Evolutionary conservation across 2,888 invertebrate genomes (phyloP).

Genomic region (Nephrocerus scutellatus): DNA sequence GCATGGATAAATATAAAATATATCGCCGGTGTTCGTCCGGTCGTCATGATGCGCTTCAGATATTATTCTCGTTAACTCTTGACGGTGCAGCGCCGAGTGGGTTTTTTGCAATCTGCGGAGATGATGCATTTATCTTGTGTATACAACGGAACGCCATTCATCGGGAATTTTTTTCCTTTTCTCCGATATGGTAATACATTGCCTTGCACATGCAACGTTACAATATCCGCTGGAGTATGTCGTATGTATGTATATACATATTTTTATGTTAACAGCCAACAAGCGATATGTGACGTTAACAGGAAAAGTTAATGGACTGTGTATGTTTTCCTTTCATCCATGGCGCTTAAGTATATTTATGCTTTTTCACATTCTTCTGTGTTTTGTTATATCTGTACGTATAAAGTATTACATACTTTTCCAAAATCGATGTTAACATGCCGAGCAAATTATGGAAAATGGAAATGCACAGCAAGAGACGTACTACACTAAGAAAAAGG

Average conservation of each 20-base stretch:
- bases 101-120: neutral
- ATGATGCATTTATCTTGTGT: neutral
- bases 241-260: too few species aligned
- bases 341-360: slow-evolving; percentile 48
- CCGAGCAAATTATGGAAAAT: too few species aligned
- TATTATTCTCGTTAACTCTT: neutral
- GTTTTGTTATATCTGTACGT: too few species aligned
- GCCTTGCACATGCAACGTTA: too few species aligned
- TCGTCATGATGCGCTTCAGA: neutral
- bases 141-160: slow-evolving; percentile 41
- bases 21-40: neutral
- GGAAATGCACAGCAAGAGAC: too few species aligned
- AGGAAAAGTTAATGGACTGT: slow-evolving; percentile 45
- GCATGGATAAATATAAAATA: too few species aligned
- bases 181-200: too few species aligned
- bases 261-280: too few species aligned
- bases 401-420: too few species aligned
- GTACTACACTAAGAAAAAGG: too few species aligned
- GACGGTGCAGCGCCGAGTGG: neutral
- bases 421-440: too few species aligned
- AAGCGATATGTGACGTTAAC: slow-evolving; percentile 10
- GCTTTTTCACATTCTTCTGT: slow-evolving; percentile 24
- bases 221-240: too few species aligned
- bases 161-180: slow-evolving; percentile 46
- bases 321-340: slow-evolving; percentile 46